Base-by-base conservation (phyloP, 2,888 invertebrate species). In the Drosophila nr. fundita region DNA sequence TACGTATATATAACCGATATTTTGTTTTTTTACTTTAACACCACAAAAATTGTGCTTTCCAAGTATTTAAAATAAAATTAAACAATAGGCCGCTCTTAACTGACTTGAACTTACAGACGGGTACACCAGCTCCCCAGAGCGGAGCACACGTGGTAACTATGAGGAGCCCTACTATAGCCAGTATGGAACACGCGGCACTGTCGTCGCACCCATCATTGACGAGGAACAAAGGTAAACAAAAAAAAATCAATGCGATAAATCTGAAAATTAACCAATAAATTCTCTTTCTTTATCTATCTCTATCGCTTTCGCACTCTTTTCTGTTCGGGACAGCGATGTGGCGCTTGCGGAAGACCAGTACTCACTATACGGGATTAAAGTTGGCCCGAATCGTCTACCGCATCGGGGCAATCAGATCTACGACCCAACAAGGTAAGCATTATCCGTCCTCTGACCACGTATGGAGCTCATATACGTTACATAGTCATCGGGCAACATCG, bases 161-260 rank as follows among this genome's bases (percentile, higher is more conserved):
- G 97, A 97, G 91, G 98, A 98, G 89, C 97, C 97, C 0, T 97
- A 97, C 93, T 97, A 97, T 90, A 95, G 96, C 59, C 97, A 97
- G 91, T 97, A 96, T 91, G 95, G 95, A 8, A 96, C 95, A 8
- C 92, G 95, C 38, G 93, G 95, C 4, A 90, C 94, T 2, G 94
- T 94, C 53, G 97, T 97, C 73, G 97, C 98, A 10, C 98, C 98
- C 6, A 96, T 98, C 68, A 98, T 98, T 81, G 98, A 98, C 91
- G 98, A 98, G 92, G 98, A 98, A 94, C 95, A 97, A 70, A 95
- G 92, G 93, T 92, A 72, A 74, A 80, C 15, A 18, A 42, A 40
- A 6, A n/a, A 49, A 15, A 15, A 27, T 40, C 24, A 38, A 18
- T 7, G 15, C 18, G 18, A 32, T 30, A 32, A n/a, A 45, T 24